Evolutionary conservation across 2,113 vertebrate species (phyloP).

Genomic region (Grammomys surdaster): DNA sequence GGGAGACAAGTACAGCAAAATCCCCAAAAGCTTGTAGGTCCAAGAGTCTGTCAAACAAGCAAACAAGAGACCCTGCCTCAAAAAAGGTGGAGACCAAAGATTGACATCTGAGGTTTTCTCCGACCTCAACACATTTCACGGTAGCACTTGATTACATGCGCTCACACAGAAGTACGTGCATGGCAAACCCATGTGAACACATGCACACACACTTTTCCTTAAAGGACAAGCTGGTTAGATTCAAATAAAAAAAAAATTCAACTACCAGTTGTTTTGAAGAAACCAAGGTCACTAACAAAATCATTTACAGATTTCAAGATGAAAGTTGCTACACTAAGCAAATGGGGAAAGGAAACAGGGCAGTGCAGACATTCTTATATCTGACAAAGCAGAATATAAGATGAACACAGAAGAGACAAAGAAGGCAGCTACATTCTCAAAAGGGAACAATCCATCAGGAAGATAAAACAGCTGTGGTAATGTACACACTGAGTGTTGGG

Average conservation of each 20-base stretch:
- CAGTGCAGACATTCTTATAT: neutral
- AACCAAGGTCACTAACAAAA: neutral
- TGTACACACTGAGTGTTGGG: neutral
- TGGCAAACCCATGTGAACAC: neutral
- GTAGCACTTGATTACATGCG: neutral
- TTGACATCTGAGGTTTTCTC: neutral
- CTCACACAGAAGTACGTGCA: neutral
- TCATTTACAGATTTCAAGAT: neutral
- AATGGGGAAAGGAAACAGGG: neutral
- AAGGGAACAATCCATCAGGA: neutral
- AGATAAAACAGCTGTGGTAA: neutral
- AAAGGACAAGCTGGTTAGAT: neutral
- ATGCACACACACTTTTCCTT: neutral
- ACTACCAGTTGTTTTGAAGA: neutral
- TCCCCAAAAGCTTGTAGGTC: neutral
- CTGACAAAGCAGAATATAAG: neutral
- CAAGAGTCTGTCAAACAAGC: neutral
- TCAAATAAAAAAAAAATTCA: neutral
- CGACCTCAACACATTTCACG: neutral
- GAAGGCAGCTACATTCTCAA: neutral
- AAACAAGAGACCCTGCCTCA: neutral
- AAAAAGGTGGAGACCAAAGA: neutral
- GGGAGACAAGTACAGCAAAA: neutral
- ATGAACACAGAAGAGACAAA: neutral
- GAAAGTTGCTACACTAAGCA: neutral